Percentiles rank a stretch among this genome's conserved stretches.
phyloP scores from a whole-genome alignment of 2,113 vertebrate genomes.

The Ptyas mucosa region DNA sequence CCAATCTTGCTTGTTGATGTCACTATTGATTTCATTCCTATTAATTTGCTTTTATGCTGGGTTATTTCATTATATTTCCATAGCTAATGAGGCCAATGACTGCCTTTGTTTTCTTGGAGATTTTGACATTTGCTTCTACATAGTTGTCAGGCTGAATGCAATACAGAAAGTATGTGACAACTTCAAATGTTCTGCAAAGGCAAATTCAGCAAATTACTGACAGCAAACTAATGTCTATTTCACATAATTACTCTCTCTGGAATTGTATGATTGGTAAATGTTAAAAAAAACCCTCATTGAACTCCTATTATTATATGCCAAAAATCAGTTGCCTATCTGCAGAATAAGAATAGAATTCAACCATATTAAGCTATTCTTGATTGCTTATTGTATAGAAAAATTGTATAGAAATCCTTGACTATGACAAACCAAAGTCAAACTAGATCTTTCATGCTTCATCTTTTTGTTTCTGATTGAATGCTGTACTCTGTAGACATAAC shows the following conservation, averaged over 20 bases:
- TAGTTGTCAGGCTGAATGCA: not conserved
- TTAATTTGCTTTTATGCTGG: not conserved
- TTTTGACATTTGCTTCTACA: not conserved
- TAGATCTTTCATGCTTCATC: conserved; percentile 16
- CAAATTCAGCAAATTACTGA: conserved; percentile 12
- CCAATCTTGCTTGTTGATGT: not conserved
- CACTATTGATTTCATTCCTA: not conserved
- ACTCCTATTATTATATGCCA: conserved; percentile 12
- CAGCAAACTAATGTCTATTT: conserved; percentile 36
- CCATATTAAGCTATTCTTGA: rapidly evolving
- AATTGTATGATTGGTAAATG: not conserved
- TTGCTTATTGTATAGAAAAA: conserved; percentile 23
- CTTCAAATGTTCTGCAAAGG: conserved; percentile 11
- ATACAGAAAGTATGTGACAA: not conserved
- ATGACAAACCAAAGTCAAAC: conserved; percentile 30
- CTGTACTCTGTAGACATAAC: conserved; percentile 9
- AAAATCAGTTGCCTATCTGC: conserved; percentile 12
- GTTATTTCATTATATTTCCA: conserved; percentile 13
- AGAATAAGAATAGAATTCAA: conserved; percentile 18
- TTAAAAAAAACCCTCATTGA: not conserved
- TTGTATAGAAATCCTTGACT: conserved; percentile 29
- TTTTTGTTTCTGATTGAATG: not conserved
- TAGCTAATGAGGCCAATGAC: not conserved
- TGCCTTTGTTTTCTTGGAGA: not conserved
- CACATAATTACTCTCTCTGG: conserved; percentile 15